Conservation (phyloP, 1,140 invertebrate genomes). For the Zaprionus ornatus region DNA sequence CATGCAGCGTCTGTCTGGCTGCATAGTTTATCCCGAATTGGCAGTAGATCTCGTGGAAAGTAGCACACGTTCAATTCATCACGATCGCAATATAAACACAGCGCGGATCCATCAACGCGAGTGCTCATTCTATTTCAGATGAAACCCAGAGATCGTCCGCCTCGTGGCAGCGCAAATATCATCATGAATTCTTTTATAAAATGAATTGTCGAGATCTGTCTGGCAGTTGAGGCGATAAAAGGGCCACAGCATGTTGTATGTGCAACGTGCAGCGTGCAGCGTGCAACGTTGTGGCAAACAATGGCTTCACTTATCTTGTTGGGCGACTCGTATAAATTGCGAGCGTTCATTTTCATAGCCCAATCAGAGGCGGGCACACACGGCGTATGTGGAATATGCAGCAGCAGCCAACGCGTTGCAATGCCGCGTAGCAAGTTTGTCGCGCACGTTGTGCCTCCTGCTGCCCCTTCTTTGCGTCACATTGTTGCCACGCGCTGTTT, state of each 20-base stretch:
- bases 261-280: too few species aligned
- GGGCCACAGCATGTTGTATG: too few species aligned
- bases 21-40: neutral
- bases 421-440: slow-evolving; percentile 55
- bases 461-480: slow-evolving; percentile 13
- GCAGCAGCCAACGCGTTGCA: neutral
- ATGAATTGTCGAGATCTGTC: neutral
- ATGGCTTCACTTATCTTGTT: slow-evolving; percentile 3
- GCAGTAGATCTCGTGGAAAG: neutral
- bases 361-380: neutral
- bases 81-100: neutral
- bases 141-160: neutral
- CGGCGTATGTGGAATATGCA: neutral
- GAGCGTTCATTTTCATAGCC: neutral
- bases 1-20: neutral
- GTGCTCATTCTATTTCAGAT: neutral
- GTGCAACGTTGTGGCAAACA: neutral
- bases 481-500: slow-evolving; percentile 46
- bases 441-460: slow-evolving; percentile 16
- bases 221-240: neutral
- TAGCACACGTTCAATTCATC: neutral
- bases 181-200: neutral
- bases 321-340: slow-evolving; percentile 1
- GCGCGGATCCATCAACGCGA: too few species aligned
- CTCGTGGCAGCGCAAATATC: neutral